Percentiles rank a stretch among this genome's conserved stretches.
phyloP scores from a whole-genome alignment of 64 coral and sea anemone genomes.

The Pocillopora damicornis region DNA sequence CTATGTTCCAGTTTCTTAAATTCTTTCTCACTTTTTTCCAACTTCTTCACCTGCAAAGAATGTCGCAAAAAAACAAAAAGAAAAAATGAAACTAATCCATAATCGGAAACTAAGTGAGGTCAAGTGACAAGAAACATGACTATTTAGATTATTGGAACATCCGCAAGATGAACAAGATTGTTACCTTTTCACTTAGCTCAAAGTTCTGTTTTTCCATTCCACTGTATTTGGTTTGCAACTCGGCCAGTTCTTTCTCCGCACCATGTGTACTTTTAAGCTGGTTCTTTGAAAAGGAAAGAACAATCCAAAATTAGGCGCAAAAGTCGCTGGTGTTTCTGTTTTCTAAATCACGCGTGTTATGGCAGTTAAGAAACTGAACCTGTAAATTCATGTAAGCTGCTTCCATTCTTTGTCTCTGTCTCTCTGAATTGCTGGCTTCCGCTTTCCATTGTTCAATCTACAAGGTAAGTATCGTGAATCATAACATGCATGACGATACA shows the following conservation, averaged over 20 bases:
- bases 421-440: slow-evolving; percentile 73
- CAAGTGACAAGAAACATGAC: background rate
- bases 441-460: slow-evolving; percentile 92
- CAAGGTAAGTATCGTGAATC: background rate
- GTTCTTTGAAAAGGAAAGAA: slow-evolving; percentile 27
- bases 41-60: slow-evolving; percentile 72
- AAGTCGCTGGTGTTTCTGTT: background rate
- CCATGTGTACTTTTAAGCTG: slow-evolving; percentile 56
- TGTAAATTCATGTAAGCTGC: slow-evolving; percentile 68
- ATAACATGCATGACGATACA: background rate
- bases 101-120: background rate
- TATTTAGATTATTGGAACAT: background rate
- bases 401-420: slow-evolving; percentile 80
- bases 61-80: background rate
- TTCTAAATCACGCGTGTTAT: too few relatives aligned
- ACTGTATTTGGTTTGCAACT: slow-evolving; percentile 66
- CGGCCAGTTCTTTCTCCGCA: slow-evolving; percentile 63
- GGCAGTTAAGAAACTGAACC: slow-evolving; percentile 20
- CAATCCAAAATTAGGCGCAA: background rate
- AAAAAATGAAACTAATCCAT: background rate
- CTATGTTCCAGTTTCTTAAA: slow-evolving; percentile 81
- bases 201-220: slow-evolving; percentile 79
- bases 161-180: background rate
- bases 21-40: slow-evolving; percentile 83
- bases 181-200: slow-evolving; percentile 76